Evolutionary conservation across 1,140 invertebrate genomes (phyloP).

Genomic region (Mizuhopecten yessoensis): DNA sequence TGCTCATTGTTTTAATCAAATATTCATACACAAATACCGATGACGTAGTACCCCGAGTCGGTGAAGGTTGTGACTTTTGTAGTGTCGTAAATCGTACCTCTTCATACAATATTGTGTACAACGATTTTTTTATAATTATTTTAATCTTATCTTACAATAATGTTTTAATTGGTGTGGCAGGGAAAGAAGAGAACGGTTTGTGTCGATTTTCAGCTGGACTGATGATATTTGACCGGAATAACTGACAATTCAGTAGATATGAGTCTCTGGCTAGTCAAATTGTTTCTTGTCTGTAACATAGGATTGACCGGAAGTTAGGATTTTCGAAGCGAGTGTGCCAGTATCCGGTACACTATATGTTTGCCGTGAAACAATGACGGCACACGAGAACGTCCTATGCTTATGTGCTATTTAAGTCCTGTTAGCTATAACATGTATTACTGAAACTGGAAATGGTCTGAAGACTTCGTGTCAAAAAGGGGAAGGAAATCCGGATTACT

Average conservation of each 20-base stretch:
- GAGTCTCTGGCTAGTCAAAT: neutral
- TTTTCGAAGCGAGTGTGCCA: too few species aligned
- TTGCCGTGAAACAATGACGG: too few species aligned
- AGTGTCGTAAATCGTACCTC: conserved; percentile 10
- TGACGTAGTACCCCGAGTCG: conserved; percentile 1
- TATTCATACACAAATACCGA: neutral
- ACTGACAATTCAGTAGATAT: neutral
- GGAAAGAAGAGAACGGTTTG: too few species aligned
- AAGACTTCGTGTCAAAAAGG: too few species aligned
- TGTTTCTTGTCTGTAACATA: too few species aligned
- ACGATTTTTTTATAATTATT: neutral
- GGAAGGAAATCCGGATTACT: too few species aligned
- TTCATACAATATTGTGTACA: neutral
- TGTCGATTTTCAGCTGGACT: neutral
- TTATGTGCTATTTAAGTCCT: too few species aligned
- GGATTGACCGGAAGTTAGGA: too few species aligned
- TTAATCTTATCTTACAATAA: neutral
- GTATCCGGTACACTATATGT: too few species aligned
- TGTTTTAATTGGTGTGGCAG: neutral
- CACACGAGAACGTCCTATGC: too few species aligned
- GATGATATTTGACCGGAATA: neutral
- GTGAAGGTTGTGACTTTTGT: neutral
- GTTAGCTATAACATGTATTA: too few species aligned
- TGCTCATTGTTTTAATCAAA: conserved; percentile 7
- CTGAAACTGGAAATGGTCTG: too few species aligned